Evolutionary conservation across 2,113 vertebrate genomes (phyloP).

Genomic region (Prunella fulvescens): DNA sequence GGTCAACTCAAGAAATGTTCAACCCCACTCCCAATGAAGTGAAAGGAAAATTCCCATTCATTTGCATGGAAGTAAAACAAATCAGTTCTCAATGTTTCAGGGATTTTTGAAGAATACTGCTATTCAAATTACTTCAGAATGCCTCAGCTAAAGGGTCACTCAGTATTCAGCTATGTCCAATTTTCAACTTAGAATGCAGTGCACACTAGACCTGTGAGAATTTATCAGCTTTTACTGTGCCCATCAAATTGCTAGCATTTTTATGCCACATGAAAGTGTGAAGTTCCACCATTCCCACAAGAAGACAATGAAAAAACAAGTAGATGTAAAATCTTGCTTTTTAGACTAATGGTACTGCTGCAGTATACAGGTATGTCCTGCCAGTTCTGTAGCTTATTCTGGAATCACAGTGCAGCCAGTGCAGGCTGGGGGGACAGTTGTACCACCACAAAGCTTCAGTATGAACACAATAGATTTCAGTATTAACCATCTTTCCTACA

Average conservation of each 20-base stretch:
- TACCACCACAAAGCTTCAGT: neutral
- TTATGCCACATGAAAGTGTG: neutral
- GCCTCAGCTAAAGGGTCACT: neutral
- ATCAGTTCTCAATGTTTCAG: constrained; percentile 22
- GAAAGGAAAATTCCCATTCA: constrained; percentile 48
- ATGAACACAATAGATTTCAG: neutral
- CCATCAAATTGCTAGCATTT: neutral
- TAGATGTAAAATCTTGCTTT: neutral
- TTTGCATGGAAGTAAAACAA: constrained; percentile 26
- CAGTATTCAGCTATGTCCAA: neutral
- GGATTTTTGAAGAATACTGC: constrained; percentile 45
- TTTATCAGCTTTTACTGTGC: neutral
- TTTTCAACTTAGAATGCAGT: constrained; percentile 20
- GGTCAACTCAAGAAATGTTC: constrained; percentile 19
- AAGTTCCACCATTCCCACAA: neutral
- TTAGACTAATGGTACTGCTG: neutral
- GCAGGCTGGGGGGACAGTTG: accelerated
- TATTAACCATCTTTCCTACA: neutral
- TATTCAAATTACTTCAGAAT: constrained; percentile 51
- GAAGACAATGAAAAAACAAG: neutral
- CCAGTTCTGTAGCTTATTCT: neutral
- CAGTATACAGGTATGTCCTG: neutral
- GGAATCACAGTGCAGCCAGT: neutral
- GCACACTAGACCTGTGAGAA: neutral
- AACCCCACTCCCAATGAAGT: neutral